phyloP scores from a whole-genome alignment of 2,797 vertebrate genomes.

The Myoxocephalus aenaeus region DNA sequence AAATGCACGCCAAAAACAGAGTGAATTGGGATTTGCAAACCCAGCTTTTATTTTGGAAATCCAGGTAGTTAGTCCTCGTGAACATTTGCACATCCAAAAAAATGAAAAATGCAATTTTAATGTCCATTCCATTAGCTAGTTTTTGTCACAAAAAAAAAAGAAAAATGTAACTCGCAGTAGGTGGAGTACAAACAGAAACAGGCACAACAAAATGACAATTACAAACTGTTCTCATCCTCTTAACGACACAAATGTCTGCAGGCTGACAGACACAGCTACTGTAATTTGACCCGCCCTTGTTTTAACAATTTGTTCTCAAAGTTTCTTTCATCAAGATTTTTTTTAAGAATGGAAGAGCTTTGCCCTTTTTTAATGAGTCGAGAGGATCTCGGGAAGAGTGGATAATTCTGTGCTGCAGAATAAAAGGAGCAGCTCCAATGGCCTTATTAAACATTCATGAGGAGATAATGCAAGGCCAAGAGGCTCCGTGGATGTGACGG shows the following conservation, averaged over 20 bases:
- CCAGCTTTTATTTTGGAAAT: not conserved
- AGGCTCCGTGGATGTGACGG: conserved; percentile 51
- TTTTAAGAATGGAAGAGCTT: conserved; percentile 50
- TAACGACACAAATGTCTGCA: conserved; percentile 32
- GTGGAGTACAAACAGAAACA: not conserved
- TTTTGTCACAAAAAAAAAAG: not conserved
- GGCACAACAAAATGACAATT: not conserved
- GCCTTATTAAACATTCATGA: conserved; percentile 83
- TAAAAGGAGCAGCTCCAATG: conserved; percentile 79
- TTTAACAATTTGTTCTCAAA: conserved; percentile 39
- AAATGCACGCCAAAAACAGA: not conserved
- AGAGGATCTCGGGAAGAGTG: conserved; percentile 68
- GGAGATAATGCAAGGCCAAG: conserved; percentile 70
- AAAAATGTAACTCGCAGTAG: not conserved
- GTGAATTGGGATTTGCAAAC: not conserved
- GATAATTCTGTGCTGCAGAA: conserved; percentile 73
- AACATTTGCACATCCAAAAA: conserved; percentile 1
- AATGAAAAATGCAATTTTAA: not conserved
- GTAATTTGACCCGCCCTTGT: conserved; percentile 33
- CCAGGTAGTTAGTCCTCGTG: not conserved
- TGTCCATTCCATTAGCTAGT: not conserved
- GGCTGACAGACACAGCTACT: conserved; percentile 33
- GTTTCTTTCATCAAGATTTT: conserved; percentile 38
- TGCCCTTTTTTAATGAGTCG: conserved; percentile 68
- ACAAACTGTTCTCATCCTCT: conserved; percentile 40